phyloP scores from a whole-genome alignment of 1,140 invertebrate species.

The Cherax destructor region DNA sequence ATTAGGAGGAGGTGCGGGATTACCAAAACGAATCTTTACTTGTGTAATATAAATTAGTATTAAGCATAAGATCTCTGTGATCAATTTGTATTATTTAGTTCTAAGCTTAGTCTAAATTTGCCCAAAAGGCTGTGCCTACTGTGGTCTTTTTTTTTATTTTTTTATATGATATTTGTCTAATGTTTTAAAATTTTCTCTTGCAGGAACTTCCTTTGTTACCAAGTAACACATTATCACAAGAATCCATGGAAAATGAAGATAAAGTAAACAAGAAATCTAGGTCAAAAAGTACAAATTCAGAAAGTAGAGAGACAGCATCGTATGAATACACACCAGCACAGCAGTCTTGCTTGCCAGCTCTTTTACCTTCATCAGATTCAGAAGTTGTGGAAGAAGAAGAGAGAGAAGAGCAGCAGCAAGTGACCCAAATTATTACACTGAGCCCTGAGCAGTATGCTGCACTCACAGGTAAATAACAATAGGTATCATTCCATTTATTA shows the following conservation, averaged over 20 bases:
- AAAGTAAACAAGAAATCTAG: background rate
- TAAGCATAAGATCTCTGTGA: too few relatives aligned
- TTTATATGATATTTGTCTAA: too few relatives aligned
- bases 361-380: slow-evolving; percentile 22
- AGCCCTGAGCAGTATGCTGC: slow-evolving; percentile 63
- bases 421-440: slow-evolving; percentile 62
- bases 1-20: too few relatives aligned
- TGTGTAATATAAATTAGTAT: too few relatives aligned
- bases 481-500: too few relatives aligned
- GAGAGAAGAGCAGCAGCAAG: slow-evolving; percentile 29
- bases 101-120: too few relatives aligned
- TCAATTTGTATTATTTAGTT: too few relatives aligned
- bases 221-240: slow-evolving; percentile 34
- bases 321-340: background rate
- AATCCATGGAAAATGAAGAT: slow-evolving; percentile 4
- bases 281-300: background rate
- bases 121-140: too few relatives aligned
- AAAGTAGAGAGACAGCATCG: background rate
- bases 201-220: slow-evolving; percentile 43
- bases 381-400: slow-evolving; percentile 4
- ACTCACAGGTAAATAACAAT: slow-evolving; percentile 36
- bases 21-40: too few relatives aligned
- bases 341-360: slow-evolving; percentile 34
- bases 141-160: too few relatives aligned
- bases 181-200: background rate